Conservation (phyloP, 2,797 vertebrate species). For the Trematomus bernacchii region DNA sequence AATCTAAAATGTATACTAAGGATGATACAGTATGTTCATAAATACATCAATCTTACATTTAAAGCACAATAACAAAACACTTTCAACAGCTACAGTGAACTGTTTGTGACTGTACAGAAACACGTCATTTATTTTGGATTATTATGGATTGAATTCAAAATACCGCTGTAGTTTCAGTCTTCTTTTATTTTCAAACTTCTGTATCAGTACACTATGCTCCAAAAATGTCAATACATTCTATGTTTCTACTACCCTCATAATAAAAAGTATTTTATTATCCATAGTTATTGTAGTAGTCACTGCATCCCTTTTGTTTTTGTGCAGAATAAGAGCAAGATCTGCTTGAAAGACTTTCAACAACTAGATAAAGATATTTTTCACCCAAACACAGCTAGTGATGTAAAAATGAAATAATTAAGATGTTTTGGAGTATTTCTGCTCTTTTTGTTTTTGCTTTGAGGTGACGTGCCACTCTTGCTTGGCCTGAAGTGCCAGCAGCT, state of each 20-base stretch:
- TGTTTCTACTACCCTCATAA: background rate
- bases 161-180: background rate
- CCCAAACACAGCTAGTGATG: background rate
- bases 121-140: background rate
- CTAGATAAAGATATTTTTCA: background rate
- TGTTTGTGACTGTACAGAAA: background rate
- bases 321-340: background rate
- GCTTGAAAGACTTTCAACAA: background rate
- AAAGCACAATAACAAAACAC: background rate
- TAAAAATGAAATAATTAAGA: conserved; percentile 4
- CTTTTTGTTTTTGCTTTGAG: background rate
- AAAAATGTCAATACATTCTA: background rate
- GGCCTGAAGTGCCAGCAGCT: conserved; percentile 10
- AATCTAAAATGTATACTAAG: background rate
- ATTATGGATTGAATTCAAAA: background rate
- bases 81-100: background rate
- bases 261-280: background rate
- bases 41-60: background rate
- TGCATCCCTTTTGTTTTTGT: background rate
- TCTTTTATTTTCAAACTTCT: too few relatives aligned
- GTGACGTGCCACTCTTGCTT: background rate
- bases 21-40: background rate
- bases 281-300: background rate
- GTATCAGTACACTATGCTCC: too few relatives aligned
- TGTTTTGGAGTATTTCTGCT: background rate